Base-by-base conservation (phyloP, 2,797 vertebrate species). In the Neopelma chrysocephalum region DNA sequence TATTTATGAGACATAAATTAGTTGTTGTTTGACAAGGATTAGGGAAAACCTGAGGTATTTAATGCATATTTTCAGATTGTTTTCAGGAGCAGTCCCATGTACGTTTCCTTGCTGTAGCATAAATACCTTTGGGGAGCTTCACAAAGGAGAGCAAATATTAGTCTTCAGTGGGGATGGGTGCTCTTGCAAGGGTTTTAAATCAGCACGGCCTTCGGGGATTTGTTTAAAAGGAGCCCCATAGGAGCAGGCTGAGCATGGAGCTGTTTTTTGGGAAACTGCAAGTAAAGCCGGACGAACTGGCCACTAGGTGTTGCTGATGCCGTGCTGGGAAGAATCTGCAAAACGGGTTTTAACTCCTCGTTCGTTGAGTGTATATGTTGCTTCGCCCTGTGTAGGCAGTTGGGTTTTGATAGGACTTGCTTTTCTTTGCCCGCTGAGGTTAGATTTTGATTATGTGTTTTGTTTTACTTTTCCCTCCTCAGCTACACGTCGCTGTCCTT, bases 401-500 rank as follows among this genome's bases (percentile, higher is more conserved):
- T 61, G 11, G 47, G 21, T 87, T 94, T 82, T 91, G 79, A 95
- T 57, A 73, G 12, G 57, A 38, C 16, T 96, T 61, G 87, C 84
- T 96, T 96, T 84, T 90, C 87, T 87, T 93, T 51, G 45, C 27
- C 36, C 32, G 0, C 38, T 40, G 23, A 94, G 36, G 40, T 48
- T 85, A 71, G 65, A 56, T 87, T 88, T 50, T 97, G 82, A 98
- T 83, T 56, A 4, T 51, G 69, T 43, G 73, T 61, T 94, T 77
- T 90, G 66, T 64, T 95, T 87, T 85, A 36, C 9, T 47, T 93
- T 95, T 95, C 93, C 53, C 94, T 89, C 90, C 80, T 70, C 91
- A 99, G 99, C 98, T 99, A 51, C 98, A 98, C 66, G 86, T 98
- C 58, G 98, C 99, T 89, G 94, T 99, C 56, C 96, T 99, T 75